Conservation (phyloP, 1,140 invertebrate genomes). For the Listronotus bonariensis region DNA sequence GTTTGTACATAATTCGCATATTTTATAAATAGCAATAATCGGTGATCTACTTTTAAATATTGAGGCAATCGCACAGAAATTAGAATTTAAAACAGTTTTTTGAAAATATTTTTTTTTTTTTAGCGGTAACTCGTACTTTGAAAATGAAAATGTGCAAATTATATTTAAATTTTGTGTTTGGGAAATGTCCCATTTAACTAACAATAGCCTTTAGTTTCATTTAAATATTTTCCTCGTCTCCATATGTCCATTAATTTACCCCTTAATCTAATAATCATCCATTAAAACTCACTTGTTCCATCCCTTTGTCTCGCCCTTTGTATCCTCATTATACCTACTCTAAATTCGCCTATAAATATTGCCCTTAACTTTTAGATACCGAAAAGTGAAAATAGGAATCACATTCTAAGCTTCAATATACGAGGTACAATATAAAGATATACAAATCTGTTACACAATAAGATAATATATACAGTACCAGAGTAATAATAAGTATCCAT, state of each 20-base stretch:
- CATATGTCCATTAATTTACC: constrained; percentile 25
- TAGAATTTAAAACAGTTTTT: too few species aligned
- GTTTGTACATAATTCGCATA: too few species aligned
- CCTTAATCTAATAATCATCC: constrained; percentile 28
- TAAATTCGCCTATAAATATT: constrained; percentile 28
- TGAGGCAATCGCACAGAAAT: too few species aligned
- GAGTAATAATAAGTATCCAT: too few species aligned
- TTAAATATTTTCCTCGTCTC: constrained; percentile 11
- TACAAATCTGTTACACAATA: too few species aligned
- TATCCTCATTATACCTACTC: constrained; percentile 22
- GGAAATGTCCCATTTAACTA: background rate
- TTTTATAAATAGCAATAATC: too few species aligned
- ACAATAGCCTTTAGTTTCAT: constrained; percentile 2
- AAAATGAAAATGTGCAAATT: background rate
- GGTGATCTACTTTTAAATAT: too few species aligned
- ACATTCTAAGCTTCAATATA: too few species aligned
- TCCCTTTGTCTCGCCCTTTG: constrained; percentile 27
- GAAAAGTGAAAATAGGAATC: too few species aligned
- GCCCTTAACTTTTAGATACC: constrained; percentile 3
- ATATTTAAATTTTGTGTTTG: background rate
- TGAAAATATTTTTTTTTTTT: too few species aligned
- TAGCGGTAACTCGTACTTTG: background rate
- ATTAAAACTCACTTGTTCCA: constrained; percentile 27
- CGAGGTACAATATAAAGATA: too few species aligned
- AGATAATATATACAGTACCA: too few species aligned